Evolutionary conservation across 2,888 invertebrate species (phyloP), one percentile per base, ranked within the genome.

Genomic region (Sturmia bella): DNA sequence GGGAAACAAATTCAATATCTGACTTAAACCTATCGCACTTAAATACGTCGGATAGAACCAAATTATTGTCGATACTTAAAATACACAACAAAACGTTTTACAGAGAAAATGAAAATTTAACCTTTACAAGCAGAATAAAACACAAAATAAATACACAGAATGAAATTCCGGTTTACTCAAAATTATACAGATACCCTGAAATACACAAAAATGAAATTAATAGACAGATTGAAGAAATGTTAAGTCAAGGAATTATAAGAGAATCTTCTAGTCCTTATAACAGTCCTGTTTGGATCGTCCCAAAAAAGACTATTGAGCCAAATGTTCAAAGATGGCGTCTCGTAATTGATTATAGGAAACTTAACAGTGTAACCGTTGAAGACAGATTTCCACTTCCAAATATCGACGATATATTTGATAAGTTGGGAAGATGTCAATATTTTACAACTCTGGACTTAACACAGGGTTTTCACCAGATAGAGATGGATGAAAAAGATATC

Each of bases 71-170:
- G 6, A 50, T 37, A 37, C 24, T 64, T 15, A 64, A 50, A n/a
- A n/a, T 50, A 64, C 19, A 50, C 24, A 64, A 1, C 43, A 73
- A 6, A 45, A 66, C 13, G 15, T 75, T 54, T 39, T 52, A 66
- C 5, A 19, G 15, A 5, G 52, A 52, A 52, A 39, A 39, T 9
- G 76, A 81, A 9, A 45, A 76, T 21, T 13, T 81, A 45, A 48
- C 76, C 11, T 77, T 77, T 7, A 73, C 76, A n/a, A 76, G 50
- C 45, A 66, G 70, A 59, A 72, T 72, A 13, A 76, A 80, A 54
- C 68, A 80, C 15, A 75, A n/a, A 59, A n/a, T n/a, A n/a, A n/a
- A n/a, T n/a, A n/a, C n/a, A n/a, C n/a, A n/a, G n/a, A n/a, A 80
- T 15, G 66, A 72, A 11, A 50, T 52, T 9, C 64, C 76, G 6